phyloP scores from a whole-genome alignment of 2,888 invertebrate genomes.

The Lithophane leautieri region DNA sequence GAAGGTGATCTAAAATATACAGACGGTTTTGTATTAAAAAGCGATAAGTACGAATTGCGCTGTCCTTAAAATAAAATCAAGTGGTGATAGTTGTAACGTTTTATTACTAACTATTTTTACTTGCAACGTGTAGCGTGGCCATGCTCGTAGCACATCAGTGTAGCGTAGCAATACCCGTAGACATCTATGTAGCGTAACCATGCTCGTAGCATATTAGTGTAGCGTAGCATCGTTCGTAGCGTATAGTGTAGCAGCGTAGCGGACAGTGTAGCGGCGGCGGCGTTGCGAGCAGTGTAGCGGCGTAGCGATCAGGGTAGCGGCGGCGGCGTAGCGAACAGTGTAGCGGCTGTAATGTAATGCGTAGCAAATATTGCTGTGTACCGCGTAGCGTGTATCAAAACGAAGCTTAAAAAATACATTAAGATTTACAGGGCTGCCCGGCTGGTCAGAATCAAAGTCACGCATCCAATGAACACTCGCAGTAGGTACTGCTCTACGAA shows the following conservation, averaged over 20 bases:
- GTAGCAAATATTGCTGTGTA: background rate
- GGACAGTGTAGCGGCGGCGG: background rate
- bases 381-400: background rate
- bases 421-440: background rate
- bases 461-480: conserved; percentile 1
- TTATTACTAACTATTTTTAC: background rate
- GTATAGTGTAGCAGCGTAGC: background rate
- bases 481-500: conserved; percentile 34
- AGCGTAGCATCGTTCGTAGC: background rate
- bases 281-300: conserved; percentile 2
- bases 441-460: conserved; percentile 1
- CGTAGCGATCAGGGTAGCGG: background rate
- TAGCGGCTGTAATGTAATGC: background rate
- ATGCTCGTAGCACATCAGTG: background rate
- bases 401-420: background rate
- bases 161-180: background rate
- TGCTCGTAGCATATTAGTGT: background rate
- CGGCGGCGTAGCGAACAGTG: background rate
- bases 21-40: conserved; percentile 6
- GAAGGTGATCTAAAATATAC: background rate
- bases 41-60: background rate
- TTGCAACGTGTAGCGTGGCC: conserved; percentile 8
- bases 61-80: conserved; percentile 22
- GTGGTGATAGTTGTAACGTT: background rate
- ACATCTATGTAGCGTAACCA: background rate